Conservation (phyloP, 2,113 vertebrate genomes). For the Pachypanchax playfairii region DNA sequence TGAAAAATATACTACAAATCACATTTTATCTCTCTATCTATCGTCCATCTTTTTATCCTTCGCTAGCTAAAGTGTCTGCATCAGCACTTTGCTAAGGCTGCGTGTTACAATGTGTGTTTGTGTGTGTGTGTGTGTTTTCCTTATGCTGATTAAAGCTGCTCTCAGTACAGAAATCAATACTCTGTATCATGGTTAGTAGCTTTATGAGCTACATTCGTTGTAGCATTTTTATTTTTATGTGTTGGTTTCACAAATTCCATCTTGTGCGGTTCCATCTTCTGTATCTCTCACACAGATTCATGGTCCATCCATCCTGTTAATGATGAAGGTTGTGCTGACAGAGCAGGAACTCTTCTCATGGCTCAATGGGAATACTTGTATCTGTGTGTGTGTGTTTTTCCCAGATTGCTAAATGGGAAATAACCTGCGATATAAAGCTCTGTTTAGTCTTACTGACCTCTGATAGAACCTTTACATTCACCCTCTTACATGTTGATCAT, state of each 20-base stretch:
- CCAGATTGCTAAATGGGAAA: not conserved
- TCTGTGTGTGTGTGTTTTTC: not conserved
- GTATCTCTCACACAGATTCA: not conserved
- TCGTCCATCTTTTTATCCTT: not conserved
- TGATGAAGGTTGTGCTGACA: conserved; percentile 56
- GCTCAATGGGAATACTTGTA: conserved; percentile 30
- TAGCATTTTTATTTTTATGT: conserved; percentile 8
- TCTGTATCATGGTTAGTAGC: conserved; percentile 16
- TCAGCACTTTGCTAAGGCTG: conserved; percentile 10
- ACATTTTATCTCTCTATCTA: not conserved
- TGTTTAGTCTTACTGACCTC: too few relatives aligned
- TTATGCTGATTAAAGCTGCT: not conserved
- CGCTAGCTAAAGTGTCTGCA: not conserved
- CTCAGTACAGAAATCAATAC: conserved; percentile 38
- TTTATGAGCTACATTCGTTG: conserved; percentile 23
- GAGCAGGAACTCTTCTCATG: conserved; percentile 34
- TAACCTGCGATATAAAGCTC: too few relatives aligned
- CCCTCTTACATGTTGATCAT: not conserved
- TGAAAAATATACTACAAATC: conserved; percentile 24
- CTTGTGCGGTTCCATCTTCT: not conserved
- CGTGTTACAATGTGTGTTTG: not conserved
- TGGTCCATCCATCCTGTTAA: conserved; percentile 5
- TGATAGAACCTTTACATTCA: not conserved
- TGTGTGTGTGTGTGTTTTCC: conserved; percentile 1
- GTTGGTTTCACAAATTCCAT: conserved; percentile 9